Conservation (phyloP, 2,113 vertebrate genomes). For the Callipepla californica region DNA sequence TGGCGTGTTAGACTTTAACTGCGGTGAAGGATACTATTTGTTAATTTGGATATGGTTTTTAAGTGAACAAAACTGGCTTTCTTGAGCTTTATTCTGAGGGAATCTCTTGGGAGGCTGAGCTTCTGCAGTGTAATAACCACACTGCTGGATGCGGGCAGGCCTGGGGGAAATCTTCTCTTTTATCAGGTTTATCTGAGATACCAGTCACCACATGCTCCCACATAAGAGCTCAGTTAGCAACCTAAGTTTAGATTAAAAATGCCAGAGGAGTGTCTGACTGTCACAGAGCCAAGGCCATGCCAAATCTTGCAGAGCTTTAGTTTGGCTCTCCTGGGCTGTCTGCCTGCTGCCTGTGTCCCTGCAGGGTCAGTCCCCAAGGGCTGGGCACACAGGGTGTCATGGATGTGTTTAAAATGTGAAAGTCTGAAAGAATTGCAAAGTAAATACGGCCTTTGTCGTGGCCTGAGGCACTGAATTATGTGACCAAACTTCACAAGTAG, state of each 20-base stretch:
- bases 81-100: not conserved
- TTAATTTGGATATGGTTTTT: not conserved
- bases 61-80: not conserved
- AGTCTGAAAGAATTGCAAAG: not conserved
- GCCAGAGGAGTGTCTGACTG: not conserved
- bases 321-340: not conserved
- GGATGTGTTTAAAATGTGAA: not conserved
- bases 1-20: not conserved
- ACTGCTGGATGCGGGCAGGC: not conserved
- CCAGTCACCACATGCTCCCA: not conserved
- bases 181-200: not conserved
- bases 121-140: not conserved
- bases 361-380: not conserved
- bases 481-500: not conserved
- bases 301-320: fast-evolving
- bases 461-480: not conserved
- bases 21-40: not conserved
- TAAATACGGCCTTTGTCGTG: fast-evolving
- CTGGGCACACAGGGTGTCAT: not conserved
- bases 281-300: not conserved
- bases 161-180: not conserved
- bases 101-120: not conserved
- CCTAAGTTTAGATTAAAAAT: not conserved
- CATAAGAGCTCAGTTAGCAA: not conserved
- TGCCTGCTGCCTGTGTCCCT: not conserved